phyloP scores from a whole-genome alignment of 2,113 vertebrate genomes.

The Tragelaphus scriptus region DNA sequence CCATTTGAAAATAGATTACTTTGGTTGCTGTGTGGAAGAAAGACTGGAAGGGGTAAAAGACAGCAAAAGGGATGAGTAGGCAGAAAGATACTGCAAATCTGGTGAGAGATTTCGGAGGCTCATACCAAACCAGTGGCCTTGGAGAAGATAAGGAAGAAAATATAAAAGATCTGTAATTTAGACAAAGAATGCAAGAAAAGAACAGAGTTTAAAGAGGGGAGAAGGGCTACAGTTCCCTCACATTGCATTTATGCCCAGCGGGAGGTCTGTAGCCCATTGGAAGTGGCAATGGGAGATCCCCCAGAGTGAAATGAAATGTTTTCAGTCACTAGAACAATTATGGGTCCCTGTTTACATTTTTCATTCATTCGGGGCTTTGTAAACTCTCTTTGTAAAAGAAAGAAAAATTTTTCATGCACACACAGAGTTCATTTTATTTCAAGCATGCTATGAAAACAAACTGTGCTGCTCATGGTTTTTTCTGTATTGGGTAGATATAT shows the following conservation, averaged over 20 bases:
- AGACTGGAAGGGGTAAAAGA: not conserved
- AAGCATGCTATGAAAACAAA: not conserved
- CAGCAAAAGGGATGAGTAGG: not conserved
- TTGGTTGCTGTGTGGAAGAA: not conserved
- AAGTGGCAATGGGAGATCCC: not conserved
- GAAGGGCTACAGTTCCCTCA: not conserved
- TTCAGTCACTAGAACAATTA: not conserved
- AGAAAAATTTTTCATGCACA: not conserved
- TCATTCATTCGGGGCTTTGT: not conserved
- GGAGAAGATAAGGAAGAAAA: not conserved
- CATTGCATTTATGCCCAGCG: not conserved
- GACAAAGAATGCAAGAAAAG: not conserved
- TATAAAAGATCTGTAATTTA: not conserved
- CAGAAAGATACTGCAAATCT: not conserved
- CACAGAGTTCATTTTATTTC: not conserved
- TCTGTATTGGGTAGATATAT: not conserved
- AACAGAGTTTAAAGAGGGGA: not conserved
- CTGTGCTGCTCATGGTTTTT: not conserved
- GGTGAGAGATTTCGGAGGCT: not conserved
- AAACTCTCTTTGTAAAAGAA: not conserved
- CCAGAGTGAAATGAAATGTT: not conserved
- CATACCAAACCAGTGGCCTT: not conserved
- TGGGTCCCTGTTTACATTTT: not conserved
- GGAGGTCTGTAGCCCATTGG: not conserved
- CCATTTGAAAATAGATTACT: not conserved